Percentiles rank a stretch among this genome's conserved stretches.
phyloP scores from a whole-genome alignment of 2,113 vertebrate genomes.

The Tetraodon nigroviridis region DNA sequence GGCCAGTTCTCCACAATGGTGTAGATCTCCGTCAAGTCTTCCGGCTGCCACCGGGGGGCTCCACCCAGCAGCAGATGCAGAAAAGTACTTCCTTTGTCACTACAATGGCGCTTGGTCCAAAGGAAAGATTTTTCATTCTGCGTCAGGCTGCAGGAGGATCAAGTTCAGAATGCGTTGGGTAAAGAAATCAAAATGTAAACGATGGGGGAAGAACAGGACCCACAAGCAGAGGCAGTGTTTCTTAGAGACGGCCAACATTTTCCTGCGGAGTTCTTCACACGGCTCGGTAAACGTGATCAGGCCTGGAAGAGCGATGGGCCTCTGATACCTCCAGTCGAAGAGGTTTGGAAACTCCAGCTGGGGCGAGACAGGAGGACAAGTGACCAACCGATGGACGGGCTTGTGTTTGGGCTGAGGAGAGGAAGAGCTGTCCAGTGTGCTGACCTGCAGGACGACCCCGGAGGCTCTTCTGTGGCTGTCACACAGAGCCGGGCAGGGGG shows the following conservation, averaged over 20 bases:
- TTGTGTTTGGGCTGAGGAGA: slow-evolving; percentile 16
- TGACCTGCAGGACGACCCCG: slow-evolving; percentile 69
- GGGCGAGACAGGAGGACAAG: neutral
- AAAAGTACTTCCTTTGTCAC: slow-evolving; percentile 68
- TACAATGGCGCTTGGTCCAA: slow-evolving; percentile 77
- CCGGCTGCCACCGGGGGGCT: slow-evolving; percentile 74
- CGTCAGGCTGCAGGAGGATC: slow-evolving; percentile 68
- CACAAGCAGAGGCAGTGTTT: slow-evolving; percentile 70
- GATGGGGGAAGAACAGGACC: slow-evolving; percentile 27
- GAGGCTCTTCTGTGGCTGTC: slow-evolving; percentile 63
- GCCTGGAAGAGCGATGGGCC: slow-evolving; percentile 46
- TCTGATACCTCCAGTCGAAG: slow-evolving; percentile 56
- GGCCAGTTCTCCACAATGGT: slow-evolving; percentile 71
- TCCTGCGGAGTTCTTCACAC: slow-evolving; percentile 59
- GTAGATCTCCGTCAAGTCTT: slow-evolving; percentile 76
- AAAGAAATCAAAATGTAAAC: neutral
- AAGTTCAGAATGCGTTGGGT: neutral
- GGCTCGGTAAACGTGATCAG: slow-evolving; percentile 39
- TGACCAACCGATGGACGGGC: neutral
- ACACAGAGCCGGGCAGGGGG: slow-evolving; percentile 57
- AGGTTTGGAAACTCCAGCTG: slow-evolving; percentile 64
- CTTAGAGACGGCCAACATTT: slow-evolving; percentile 60
- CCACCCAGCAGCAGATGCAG: slow-evolving; percentile 80
- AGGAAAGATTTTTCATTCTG: slow-evolving; percentile 79
- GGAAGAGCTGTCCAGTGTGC: slow-evolving; percentile 6